A percentile compares a stretch with the other conserved stretches of the same genome.
Evolutionary conservation across 2,888 invertebrate genomes (phyloP).

Genomic region (Melipona bicolor): DNA sequence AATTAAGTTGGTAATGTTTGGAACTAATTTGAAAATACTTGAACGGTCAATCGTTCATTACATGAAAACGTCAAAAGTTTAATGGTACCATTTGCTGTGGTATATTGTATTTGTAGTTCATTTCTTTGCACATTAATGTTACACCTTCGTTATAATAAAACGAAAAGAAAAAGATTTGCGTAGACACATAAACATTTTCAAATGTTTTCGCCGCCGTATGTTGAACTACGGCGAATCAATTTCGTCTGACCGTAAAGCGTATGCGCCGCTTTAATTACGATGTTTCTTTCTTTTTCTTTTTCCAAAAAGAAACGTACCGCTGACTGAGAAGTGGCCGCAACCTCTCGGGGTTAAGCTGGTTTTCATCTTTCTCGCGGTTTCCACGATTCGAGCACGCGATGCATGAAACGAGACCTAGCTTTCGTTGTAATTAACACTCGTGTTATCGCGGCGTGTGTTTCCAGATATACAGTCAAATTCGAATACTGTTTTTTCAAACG

Average conservation of each 20-base stretch:
- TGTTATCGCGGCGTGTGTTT: slow-evolving; percentile 10
- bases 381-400: not conserved
- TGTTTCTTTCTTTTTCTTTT: not conserved
- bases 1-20: too few species aligned
- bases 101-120: too few species aligned
- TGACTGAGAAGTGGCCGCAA: slow-evolving; percentile 7
- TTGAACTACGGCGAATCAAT: not conserved
- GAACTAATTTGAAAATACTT: too few species aligned
- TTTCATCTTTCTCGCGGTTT: slow-evolving; percentile 9
- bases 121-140: too few species aligned
- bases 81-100: too few species aligned
- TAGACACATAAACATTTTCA: too few species aligned
- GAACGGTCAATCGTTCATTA: too few species aligned
- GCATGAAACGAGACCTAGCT: slow-evolving; percentile 34
- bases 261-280: slow-evolving; percentile 3
- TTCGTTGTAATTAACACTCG: slow-evolving; percentile 43
- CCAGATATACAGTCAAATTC: not conserved
- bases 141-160: too few species aligned
- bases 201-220: not conserved
- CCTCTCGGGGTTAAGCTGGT: not conserved
- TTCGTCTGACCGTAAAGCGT: not conserved
- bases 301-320: not conserved
- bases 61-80: too few species aligned
- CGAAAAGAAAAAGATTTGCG: too few species aligned
- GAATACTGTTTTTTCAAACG: not conserved